These are phyloP conservation scores for Phalacrocorax pelagicus DNA, from an alignment of 2,113 vertebrate species.

Conservation along the genomic window DNA sequence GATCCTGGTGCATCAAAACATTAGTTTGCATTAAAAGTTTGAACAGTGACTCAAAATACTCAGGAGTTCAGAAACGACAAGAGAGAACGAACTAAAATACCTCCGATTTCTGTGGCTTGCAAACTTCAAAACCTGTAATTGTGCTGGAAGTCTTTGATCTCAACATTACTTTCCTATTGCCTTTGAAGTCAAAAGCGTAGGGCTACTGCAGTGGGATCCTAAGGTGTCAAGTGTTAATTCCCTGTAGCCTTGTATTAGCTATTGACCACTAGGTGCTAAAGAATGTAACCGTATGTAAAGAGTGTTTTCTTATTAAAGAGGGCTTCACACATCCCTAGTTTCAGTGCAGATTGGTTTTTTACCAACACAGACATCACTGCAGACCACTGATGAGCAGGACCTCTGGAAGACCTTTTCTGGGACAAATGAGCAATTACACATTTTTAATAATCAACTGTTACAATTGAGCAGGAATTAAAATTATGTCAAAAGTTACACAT, in stretches of 20 bases:
- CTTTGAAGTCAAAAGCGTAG: constrained; percentile 1
- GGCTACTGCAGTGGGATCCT: not conserved
- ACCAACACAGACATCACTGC: not conserved
- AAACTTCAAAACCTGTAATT: constrained; percentile 20
- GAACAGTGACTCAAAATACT: not conserved
- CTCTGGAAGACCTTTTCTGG: not conserved
- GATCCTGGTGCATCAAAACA: not conserved
- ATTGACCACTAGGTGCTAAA: not conserved
- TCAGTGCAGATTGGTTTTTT: not conserved
- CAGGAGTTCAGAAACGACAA: not conserved
- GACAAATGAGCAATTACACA: not conserved
- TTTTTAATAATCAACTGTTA: not conserved
- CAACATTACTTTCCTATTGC: not conserved
- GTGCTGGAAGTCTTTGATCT: constrained; percentile 26
- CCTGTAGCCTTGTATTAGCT: not conserved
- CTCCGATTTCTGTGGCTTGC: not conserved
- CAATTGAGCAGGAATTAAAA: not conserved
- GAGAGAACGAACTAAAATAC: not conserved
- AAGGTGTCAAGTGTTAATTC: not conserved
- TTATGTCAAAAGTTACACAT: not conserved
- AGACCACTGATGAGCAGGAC: not conserved
- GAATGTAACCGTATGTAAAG: rapidly evolving
- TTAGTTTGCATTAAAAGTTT: not conserved
- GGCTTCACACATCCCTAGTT: not conserved
- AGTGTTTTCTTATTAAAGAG: not conserved